Conservation (phyloP, 2,797 vertebrate species). For the Thunnus albacares region DNA sequence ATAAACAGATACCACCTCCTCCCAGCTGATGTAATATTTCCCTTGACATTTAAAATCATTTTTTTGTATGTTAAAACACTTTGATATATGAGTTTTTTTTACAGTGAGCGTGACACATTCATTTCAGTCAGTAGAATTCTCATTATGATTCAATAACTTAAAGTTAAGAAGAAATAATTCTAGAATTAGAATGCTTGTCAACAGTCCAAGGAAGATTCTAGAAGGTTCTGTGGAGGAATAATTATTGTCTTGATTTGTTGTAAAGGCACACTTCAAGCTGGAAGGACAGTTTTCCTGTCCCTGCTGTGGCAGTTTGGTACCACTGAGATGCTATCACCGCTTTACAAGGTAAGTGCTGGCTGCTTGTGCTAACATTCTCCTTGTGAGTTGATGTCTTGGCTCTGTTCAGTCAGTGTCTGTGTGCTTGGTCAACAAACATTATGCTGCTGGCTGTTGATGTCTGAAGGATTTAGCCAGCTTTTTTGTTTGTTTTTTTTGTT, state of each 20-base stretch:
- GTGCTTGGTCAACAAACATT: background rate
- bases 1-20: conserved; percentile 2
- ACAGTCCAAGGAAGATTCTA: too few relatives aligned
- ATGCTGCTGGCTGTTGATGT: background rate
- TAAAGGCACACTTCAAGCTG: background rate
- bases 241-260: background rate
- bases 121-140: background rate
- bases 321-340: background rate
- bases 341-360: background rate
- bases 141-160: background rate
- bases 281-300: background rate
- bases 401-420: background rate
- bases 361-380: background rate
- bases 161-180: background rate
- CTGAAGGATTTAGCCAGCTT: background rate
- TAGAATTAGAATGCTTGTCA: background rate
- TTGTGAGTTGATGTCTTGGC: background rate
- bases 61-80: conserved; percentile 9
- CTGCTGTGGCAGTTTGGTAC: background rate
- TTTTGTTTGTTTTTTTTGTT: background rate
- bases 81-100: background rate
- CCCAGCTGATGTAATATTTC: conserved; percentile 13
- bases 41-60: conserved; percentile 14
- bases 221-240: too few relatives aligned
- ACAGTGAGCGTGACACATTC: background rate